phyloP scores from a whole-genome alignment of 2,888 invertebrate genomes.

The Phyllotreta striolata region DNA sequence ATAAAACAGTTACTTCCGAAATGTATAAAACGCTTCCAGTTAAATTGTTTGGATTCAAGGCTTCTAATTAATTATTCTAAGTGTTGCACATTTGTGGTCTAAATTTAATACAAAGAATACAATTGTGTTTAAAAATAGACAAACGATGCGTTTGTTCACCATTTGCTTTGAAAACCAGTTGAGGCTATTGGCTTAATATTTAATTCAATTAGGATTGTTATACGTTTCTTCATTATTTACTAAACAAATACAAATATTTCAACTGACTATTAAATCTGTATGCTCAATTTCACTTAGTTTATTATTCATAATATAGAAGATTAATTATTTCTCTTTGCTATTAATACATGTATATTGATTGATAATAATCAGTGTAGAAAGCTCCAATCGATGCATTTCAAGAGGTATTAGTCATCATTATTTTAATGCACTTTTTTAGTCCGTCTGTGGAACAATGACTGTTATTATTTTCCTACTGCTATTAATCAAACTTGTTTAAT shows the following conservation, averaged over 20 bases:
- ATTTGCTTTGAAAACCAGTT: too few relatives aligned
- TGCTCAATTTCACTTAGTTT: too few relatives aligned
- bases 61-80: constrained; percentile 1
- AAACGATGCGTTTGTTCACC: not conserved
- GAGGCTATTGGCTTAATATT: too few relatives aligned
- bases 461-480: constrained; percentile 33
- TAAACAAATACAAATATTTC: too few relatives aligned
- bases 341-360: too few relatives aligned
- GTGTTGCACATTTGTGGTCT: constrained; percentile 2
- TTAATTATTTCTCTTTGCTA: too few relatives aligned
- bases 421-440: constrained; percentile 7
- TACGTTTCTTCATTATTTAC: too few relatives aligned
- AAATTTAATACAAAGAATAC: constrained; percentile 7
- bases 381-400: not conserved
- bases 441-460: constrained; percentile 16
- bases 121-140: constrained; percentile 12
- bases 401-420: constrained; percentile 10
- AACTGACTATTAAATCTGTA: too few relatives aligned
- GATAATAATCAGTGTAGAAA: too few relatives aligned
- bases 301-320: too few relatives aligned
- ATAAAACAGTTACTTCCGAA: constrained; percentile 10
- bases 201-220: too few relatives aligned
- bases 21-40: constrained; percentile 7
- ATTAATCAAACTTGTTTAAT: constrained; percentile 47
- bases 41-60: constrained; percentile 12